Evolutionary conservation across 2,888 invertebrate genomes (phyloP).

Genomic region (Melanotus villosus): DNA sequence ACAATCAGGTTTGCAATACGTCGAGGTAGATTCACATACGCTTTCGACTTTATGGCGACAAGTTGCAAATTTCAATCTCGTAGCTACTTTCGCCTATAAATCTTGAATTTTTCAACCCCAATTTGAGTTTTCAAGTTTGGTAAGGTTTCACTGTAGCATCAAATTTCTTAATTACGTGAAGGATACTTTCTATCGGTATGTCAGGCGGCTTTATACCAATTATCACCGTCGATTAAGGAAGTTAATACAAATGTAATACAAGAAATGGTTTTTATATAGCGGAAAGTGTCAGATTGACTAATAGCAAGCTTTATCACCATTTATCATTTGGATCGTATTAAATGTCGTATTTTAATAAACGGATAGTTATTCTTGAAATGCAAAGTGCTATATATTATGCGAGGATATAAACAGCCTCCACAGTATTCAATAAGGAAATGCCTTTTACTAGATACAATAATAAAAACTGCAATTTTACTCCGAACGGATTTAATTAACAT

Average conservation of each 20-base stretch:
- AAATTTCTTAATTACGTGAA: not conserved
- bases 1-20: too few species aligned
- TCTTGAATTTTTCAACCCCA: too few species aligned
- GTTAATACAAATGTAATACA: conserved; percentile 14
- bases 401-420: conserved; percentile 21
- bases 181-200: not conserved
- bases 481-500: not conserved
- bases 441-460: not conserved
- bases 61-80: too few species aligned
- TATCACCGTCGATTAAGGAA: conserved; percentile 5
- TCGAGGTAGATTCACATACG: too few species aligned
- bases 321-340: conserved; percentile 19
- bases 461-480: conserved; percentile 14
- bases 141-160: not conserved
- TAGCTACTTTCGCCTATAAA: too few species aligned
- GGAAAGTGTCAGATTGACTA: conserved; percentile 25
- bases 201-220: not conserved
- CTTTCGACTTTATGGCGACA: too few species aligned
- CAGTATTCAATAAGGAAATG: conserved; percentile 18
- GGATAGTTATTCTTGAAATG: conserved; percentile 23
- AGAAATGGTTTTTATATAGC: conserved; percentile 19
- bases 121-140: not conserved
- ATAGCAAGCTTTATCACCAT: conserved; percentile 20
- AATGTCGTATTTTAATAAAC: conserved; percentile 24
- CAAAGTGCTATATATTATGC: conserved; percentile 19